These are phyloP conservation scores for Drosophila pectinifera DNA, from an alignment of 1,140 invertebrate species.

Conservation along the genomic window DNA sequence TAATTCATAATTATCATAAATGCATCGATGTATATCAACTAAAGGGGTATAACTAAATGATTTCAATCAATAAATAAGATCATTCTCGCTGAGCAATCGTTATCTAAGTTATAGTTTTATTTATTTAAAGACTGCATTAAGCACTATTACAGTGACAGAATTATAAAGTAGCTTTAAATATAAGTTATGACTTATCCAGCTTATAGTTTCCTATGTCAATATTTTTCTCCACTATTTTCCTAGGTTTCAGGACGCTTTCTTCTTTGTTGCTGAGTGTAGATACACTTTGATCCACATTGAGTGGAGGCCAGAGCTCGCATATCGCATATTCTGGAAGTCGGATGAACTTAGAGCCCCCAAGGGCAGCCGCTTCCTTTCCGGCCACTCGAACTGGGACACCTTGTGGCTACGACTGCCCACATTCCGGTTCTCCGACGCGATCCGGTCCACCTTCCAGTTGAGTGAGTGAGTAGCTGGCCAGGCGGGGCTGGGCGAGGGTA, in stretches of 20 bases:
- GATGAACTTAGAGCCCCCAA: background rate
- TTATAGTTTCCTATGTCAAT: too few species aligned
- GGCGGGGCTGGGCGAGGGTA: background rate
- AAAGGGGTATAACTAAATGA: too few species aligned
- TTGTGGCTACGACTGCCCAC: background rate
- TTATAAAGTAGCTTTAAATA: too few species aligned
- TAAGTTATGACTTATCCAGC: too few species aligned
- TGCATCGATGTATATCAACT: too few species aligned
- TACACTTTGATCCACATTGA: background rate
- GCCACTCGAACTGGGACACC: slow-evolving; percentile 26
- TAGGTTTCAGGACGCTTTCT: background rate
- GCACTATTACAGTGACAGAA: too few species aligned
- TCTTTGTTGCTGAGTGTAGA: background rate
- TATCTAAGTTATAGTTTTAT: too few species aligned
- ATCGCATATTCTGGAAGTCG: background rate
- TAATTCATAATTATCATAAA: too few species aligned
- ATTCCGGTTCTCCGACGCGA: slow-evolving; percentile 23
- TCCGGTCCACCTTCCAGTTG: slow-evolving; percentile 33
- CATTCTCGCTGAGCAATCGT: too few species aligned
- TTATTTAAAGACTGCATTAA: too few species aligned
- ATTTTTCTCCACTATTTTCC: too few species aligned
- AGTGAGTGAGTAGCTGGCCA: background rate
- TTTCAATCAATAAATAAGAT: too few species aligned
- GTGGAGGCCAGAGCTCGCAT: background rate
- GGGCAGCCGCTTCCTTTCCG: slow-evolving; percentile 21